Evolutionary conservation across 2,113 vertebrate species (phyloP).

Genomic region (Chaetodon trifascialis): DNA sequence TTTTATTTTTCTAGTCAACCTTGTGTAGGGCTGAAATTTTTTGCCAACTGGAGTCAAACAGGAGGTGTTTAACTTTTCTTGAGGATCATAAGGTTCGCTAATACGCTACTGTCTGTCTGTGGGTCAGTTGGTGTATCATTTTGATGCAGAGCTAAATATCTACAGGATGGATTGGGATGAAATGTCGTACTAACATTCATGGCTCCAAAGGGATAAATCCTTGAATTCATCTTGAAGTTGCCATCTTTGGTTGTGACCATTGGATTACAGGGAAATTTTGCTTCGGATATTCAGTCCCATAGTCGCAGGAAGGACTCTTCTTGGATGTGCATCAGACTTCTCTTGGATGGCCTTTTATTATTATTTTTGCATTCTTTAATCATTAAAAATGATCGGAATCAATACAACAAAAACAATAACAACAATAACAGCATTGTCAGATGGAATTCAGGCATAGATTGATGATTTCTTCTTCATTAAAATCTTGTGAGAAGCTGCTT

Average conservation of each 20-base stretch:
- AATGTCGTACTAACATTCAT: neutral
- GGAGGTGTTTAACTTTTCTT: neutral
- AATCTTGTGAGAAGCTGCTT: neutral
- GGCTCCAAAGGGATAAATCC: neutral
- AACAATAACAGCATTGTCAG: neutral
- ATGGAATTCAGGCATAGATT: neutral
- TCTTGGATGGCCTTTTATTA: neutral
- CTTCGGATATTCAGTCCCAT: neutral
- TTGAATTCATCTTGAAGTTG: neutral
- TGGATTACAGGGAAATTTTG: neutral
- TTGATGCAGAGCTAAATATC: neutral
- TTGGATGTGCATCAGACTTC: neutral
- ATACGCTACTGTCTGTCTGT: neutral
- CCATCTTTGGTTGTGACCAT: neutral
- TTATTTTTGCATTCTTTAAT: neutral
- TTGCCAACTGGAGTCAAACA: neutral
- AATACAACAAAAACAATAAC: neutral
- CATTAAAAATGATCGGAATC: neutral
- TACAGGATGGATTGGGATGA: neutral
- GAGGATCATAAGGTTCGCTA: neutral
- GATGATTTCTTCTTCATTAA: neutral
- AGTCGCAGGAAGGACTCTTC: neutral
- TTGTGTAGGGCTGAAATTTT: neutral
- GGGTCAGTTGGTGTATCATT: neutral
- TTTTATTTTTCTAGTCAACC: neutral